Conservation (phyloP, 2,113 vertebrate species). For the Orcinus orca region DNA sequence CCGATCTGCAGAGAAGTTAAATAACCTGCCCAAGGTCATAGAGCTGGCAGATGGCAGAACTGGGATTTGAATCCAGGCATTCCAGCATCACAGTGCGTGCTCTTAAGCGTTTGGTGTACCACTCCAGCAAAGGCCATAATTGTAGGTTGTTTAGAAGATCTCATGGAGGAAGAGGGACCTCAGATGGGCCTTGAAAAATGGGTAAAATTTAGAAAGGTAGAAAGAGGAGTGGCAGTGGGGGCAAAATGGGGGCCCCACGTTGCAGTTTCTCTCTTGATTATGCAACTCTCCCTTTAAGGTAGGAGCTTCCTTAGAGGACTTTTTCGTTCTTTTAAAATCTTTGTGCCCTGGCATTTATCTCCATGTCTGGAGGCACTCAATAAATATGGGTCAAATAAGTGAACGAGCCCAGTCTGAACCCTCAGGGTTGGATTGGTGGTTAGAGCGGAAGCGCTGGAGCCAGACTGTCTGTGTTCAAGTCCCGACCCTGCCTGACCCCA, state of each 20-base stretch:
- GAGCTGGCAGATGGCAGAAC: not conserved
- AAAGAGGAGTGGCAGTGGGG: not conserved
- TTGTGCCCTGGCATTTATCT: not conserved
- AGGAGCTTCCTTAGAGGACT: not conserved
- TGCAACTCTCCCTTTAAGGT: not conserved
- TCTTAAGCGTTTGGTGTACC: not conserved
- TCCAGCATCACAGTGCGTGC: not conserved
- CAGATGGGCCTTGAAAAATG: not conserved
- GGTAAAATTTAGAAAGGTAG: not conserved
- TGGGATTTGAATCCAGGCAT: not conserved
- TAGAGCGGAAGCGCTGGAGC: not conserved
- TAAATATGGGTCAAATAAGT: not conserved
- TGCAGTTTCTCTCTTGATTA: not conserved
- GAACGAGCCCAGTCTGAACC: not conserved
- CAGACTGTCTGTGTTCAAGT: not conserved
- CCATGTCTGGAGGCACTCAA: not conserved
- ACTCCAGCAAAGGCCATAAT: not conserved
- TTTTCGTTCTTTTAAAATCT: not conserved
- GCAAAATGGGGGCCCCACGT: accelerated
- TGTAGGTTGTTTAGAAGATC: not conserved
- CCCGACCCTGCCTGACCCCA: not conserved
- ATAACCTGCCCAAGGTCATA: not conserved
- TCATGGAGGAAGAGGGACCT: not conserved
- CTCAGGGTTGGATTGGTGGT: not conserved
- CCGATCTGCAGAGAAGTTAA: not conserved